Conservation (phyloP, 2,888 invertebrate species). For the Phlogophora meticulosa region DNA sequence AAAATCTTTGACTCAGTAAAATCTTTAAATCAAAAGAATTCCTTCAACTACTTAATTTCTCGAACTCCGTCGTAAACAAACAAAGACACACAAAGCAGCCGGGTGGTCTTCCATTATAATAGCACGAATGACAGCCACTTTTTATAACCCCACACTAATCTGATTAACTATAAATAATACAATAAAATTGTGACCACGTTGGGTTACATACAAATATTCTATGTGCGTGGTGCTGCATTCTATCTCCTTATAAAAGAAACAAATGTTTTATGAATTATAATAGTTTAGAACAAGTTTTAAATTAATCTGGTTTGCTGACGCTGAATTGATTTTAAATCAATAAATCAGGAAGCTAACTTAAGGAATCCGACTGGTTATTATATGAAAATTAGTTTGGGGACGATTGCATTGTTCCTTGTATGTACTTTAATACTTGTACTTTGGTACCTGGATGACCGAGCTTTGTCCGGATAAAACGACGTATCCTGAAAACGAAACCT, state of each 20-base stretch:
- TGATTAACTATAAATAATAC: slow-evolving; percentile 79
- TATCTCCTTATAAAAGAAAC: slow-evolving; percentile 26
- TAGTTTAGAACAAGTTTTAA: slow-evolving; percentile 9
- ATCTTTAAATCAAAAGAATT: slow-evolving; percentile 5
- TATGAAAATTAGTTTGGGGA: slow-evolving; percentile 6
- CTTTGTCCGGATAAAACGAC: too few relatives aligned
- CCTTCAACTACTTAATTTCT: slow-evolving; percentile 37
- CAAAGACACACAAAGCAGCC: slow-evolving; percentile 69
- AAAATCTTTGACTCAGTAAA: background rate
- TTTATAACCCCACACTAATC: slow-evolving; percentile 76
- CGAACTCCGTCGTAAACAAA: slow-evolving; percentile 63
- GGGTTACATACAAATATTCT: slow-evolving; percentile 59
- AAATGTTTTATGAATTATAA: slow-evolving; percentile 17
- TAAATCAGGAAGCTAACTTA: background rate
- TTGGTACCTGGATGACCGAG: too few relatives aligned
- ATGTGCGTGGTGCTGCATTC: slow-evolving; percentile 55
- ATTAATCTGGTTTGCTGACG: slow-evolving; percentile 16
- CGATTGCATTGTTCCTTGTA: background rate
- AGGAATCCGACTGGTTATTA: background rate
- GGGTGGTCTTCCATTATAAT: slow-evolving; percentile 78
- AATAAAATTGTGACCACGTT: slow-evolving; percentile 63
- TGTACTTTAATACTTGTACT: slow-evolving; percentile 7
- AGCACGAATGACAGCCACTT: slow-evolving; percentile 73
- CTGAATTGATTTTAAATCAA: slow-evolving; percentile 7
- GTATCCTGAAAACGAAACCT: too few relatives aligned